These are phyloP conservation scores for Zele albiditarsus DNA, from an alignment of 2,888 invertebrate species.

Conservation along the genomic window DNA sequence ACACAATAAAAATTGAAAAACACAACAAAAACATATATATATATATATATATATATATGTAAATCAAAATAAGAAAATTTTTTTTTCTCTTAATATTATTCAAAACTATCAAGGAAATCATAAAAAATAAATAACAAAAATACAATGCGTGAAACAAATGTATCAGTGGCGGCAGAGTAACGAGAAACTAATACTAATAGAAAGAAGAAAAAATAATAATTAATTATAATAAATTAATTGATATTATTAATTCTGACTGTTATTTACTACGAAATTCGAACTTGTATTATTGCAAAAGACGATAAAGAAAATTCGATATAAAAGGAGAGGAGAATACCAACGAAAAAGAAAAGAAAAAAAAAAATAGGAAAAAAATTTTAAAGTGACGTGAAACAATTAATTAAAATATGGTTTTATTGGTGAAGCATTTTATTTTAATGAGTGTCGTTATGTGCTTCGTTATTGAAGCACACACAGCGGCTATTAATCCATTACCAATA, in stretches of 20 bases:
- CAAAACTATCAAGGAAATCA: not conserved
- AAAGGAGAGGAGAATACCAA: not conserved
- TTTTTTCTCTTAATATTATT: not conserved
- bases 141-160: not conserved
- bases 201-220: not conserved
- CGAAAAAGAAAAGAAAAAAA: not conserved
- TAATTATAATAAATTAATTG: not conserved
- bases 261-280: not conserved
- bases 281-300: not conserved
- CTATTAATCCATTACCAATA: not conserved
- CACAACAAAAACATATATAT: not conserved
- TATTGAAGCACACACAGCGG: not conserved
- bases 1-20: not conserved
- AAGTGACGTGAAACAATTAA: not conserved
- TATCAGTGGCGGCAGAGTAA: slow-evolving; percentile 18
- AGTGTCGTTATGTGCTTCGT: not conserved
- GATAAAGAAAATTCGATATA: not conserved
- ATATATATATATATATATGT: not conserved
- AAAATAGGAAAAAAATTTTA: not conserved
- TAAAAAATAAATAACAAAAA: not conserved
- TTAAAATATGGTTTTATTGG: not conserved
- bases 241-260: not conserved
- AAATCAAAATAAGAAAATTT: not conserved
- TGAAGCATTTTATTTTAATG: not conserved
- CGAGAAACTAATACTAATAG: not conserved